Base-by-base conservation (phyloP, 2,888 invertebrate genomes). In the Thecophora atra region DNA sequence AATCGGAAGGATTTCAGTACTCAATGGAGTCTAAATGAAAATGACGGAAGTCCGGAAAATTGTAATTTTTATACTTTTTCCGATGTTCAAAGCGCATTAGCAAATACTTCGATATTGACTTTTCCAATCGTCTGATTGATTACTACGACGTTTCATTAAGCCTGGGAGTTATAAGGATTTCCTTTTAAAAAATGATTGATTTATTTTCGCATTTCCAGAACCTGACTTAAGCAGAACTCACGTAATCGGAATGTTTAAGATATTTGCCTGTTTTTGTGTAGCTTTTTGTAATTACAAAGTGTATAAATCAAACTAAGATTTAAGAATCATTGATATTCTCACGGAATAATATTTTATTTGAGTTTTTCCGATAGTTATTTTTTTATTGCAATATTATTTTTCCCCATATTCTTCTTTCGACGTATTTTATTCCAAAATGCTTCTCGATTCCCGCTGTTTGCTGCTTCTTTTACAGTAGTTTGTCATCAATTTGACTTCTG, bases 131-230 rank as follows among this genome's bases (percentile, higher is more conserved):
- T 3, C 42, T 15, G 13, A 28, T 67, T 37, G 30, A 24, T 24
- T 30, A 37, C 37, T 67, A 17, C 24, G 17, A 47, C 19, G 47
- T 64, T 51, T 19, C 7, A n/a, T 64, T 17, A 64, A 68, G 24
- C 58, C 26, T 47, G 15, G 1, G 37, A 2, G 37, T 37, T 37
- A n/a, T n/a, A n/a, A n/a, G n/a, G n/a, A 67, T 56, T 37, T 26
- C 58, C 21, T 44, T 24, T 42, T 54, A 56, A 68, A 56, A 56
- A 24, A 58, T n/a, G n/a, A 56, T 58, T 37, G 58, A 68, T 68
- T 68, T 68, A 68, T 68, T 58, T 68, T 37, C 42, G 44, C 42
- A 68, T 68, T 68, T 44, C 56, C 44, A 26, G 44, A 44, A 68
- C 58, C 56, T 68, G 68, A 42, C 24, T 68, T 67, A 21, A 24